These are phyloP conservation scores for Polyommatus iphigenia DNA, from an alignment of 2,888 invertebrate species.

Conservation along the genomic window DNA sequence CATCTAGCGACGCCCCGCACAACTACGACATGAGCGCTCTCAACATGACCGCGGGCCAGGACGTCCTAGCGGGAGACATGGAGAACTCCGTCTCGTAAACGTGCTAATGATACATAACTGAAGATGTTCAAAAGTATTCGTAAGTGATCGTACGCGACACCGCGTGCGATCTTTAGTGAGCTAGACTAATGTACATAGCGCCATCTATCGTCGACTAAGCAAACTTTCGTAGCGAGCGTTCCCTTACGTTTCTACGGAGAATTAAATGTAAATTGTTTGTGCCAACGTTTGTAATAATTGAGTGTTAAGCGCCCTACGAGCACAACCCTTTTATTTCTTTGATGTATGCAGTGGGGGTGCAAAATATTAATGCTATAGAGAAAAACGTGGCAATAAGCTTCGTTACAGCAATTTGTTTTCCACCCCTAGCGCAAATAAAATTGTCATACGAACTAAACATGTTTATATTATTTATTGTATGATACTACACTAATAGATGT, in stretches of 20 bases:
- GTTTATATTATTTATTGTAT: slow-evolving; percentile 71
- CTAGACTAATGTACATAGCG: slow-evolving; percentile 64
- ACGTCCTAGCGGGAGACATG: slow-evolving; percentile 68
- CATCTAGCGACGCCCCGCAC: slow-evolving; percentile 75
- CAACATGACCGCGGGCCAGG: slow-evolving; percentile 78
- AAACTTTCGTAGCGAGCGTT: slow-evolving; percentile 49
- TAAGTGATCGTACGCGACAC: slow-evolving; percentile 64
- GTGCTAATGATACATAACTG: slow-evolving; percentile 59
- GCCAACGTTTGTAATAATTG: slow-evolving; percentile 77
- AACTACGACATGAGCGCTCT: slow-evolving; percentile 77
- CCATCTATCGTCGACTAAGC: slow-evolving; percentile 72
- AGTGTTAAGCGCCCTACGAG: slow-evolving; percentile 70
- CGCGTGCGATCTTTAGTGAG: slow-evolving; percentile 58
- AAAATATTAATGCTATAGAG: slow-evolving; percentile 71
- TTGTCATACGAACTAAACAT: slow-evolving; percentile 66
- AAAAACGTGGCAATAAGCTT: slow-evolving; percentile 71
- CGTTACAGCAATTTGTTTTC: slow-evolving; percentile 72
- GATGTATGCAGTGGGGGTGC: slow-evolving; percentile 75
- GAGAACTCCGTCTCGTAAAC: slow-evolving; percentile 67
- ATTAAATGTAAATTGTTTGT: slow-evolving; percentile 73
- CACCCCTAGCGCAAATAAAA: slow-evolving; percentile 60
- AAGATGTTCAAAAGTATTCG: slow-evolving; percentile 76
- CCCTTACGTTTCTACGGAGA: slow-evolving; percentile 46
- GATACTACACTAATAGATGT: slow-evolving; percentile 63
- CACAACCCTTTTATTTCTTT: slow-evolving; percentile 76